Base-by-base conservation (phyloP, 2,888 invertebrate genomes). In the Tricholauxania praeusta region DNA sequence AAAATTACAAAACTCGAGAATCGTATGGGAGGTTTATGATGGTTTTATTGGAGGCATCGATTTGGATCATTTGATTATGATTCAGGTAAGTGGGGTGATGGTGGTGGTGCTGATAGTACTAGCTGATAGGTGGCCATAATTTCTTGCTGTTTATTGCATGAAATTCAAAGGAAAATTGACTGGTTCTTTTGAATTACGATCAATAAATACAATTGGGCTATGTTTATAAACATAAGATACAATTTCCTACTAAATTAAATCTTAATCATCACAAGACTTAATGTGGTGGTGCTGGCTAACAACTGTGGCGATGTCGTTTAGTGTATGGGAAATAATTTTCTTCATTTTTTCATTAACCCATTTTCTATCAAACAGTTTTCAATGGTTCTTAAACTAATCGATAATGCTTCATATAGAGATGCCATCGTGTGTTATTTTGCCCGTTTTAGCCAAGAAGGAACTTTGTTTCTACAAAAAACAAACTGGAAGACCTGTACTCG, bases 181-280 rank as follows among this genome's bases (percentile, higher is more conserved):
- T 73, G 64, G 57, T 69, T 73, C 59, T 69, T 73, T 73, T 64
- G 72, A 73, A 69, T 69, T 69, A 63, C 39, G 19, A 63, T 47
- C 39, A 47, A 63, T 19, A 63, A 47, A 63, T 19, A 63, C 14
- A 62, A 62, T n/a, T 59, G 62, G 51, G 63, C 64, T 59, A 73
- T 73, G 72, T 73, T 73, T 73, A 57, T 69, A 73, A 73, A 73
- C 72, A 73, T 63, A 32, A 51, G 68, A 66, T 39, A 39, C 28
- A 57, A 15, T 28, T 73, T 73, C 69, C 59, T 64, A 57, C 72
- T 73, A 73, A 73, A 69, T 73, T 63, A 55, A 55, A 49, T 51
- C 55, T 64, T 69, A 39, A 39, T 10, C 10, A 39, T 39, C 39
- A 6, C 0, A 39, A 39, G 39, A 39, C 39, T 39, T 8, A 12